Evolutionary conservation across 2,797 vertebrate species (phyloP).

Genomic region (Sebastes hubbsi): DNA sequence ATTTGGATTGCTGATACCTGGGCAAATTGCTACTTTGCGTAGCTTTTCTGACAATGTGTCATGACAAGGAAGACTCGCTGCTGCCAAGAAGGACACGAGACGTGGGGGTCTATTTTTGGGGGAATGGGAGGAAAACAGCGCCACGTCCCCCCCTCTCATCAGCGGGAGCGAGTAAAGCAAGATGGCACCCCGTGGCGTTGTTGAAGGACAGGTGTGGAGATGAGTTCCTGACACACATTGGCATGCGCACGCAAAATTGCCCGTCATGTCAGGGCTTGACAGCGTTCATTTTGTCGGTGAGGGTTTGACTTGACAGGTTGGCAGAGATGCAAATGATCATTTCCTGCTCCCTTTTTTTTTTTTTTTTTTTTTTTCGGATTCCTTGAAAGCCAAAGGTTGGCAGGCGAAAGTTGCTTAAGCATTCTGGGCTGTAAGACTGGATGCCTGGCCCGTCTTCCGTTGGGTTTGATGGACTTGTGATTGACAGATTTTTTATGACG

Average conservation of each 20-base stretch:
- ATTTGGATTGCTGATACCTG: constrained; percentile 73
- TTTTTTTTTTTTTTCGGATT: constrained; percentile 10
- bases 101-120: constrained; percentile 74
- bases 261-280: constrained; percentile 71
- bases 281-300: constrained; percentile 78
- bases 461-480: constrained; percentile 31
- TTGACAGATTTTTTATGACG: constrained; percentile 42
- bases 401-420: constrained; percentile 53
- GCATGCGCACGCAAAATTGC: constrained; percentile 63
- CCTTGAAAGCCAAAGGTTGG: constrained; percentile 78
- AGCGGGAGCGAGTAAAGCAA: constrained; percentile 64
- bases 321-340: constrained; percentile 85
- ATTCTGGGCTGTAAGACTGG: constrained; percentile 17
- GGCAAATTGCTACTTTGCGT: constrained; percentile 79
- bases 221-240: constrained; percentile 77
- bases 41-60: constrained; percentile 75
- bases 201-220: constrained; percentile 75
- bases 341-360: constrained; percentile 64
- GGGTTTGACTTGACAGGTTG: constrained; percentile 77
- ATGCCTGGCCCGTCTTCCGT: constrained; percentile 12
- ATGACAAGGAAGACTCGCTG: constrained; percentile 78
- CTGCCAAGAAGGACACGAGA: constrained; percentile 72
- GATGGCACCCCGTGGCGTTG: constrained; percentile 73
- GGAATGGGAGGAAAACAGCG: constrained; percentile 55
- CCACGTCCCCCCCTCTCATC: constrained; percentile 58